Base-by-base conservation (phyloP, 2,888 invertebrate genomes). In the Melinaea marsaeus region DNA sequence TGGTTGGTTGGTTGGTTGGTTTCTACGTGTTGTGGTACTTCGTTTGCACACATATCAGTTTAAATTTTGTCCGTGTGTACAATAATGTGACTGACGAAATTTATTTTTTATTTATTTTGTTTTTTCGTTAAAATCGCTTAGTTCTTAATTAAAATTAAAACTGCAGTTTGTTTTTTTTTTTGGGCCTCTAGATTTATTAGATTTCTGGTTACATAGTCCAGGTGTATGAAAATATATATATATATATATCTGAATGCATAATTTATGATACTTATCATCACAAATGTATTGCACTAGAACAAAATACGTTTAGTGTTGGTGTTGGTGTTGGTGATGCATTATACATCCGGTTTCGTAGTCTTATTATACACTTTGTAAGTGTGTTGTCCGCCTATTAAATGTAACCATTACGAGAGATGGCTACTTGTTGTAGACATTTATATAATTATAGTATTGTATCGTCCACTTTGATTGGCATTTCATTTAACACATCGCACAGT, bases 351-450 rank as follows among this genome's bases (percentile, higher is more conserved):
- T 84, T 84, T 79, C 22, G 88, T 90, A 90, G 90, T 88, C 86
- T 88, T 85, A 89, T 87, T 87, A 80, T 84, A 87, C 89, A 90
- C 90, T 88, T 88, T 85, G 81, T 86, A 88, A 88, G 88, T 88
- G 87, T 88, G 83, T 84, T 84, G 86, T 90, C 90, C 90, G 90
- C 90, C 90, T 90, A 90, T 90, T 89, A 85, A 80, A 72, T 88
- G 84, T 88, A 87, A 87, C 87, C 88, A 86, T 88, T 85, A 80
- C 84, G 84, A 83, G 75, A 80, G 83, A 86, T 90, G 88, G 86
- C 83, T 87, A 88, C 85, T 84, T 84, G 80, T 84, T 86, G 87
- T 87, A 84, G 83, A 72, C 72, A 74, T 84, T 84, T 82, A 79
- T 81, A 79, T 83, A 81, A 48, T 83, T 82, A 81, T 80, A 76